phyloP scores from a whole-genome alignment of 2,113 vertebrate genomes.

The Bubalus kerabau region DNA sequence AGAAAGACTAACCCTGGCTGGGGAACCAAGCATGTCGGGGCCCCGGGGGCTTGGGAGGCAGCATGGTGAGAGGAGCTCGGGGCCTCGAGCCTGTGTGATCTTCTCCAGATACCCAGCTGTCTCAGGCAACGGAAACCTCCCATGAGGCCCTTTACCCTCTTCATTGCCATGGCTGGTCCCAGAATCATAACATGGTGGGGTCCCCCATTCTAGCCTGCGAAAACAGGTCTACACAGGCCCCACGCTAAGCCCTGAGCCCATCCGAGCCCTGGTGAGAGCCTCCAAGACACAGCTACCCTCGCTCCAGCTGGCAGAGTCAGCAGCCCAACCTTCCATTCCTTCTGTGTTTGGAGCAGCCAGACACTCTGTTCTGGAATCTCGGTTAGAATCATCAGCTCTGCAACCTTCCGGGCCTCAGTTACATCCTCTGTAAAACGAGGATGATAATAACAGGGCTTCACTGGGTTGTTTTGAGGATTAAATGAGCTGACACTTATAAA shows the following conservation, averaged over 20 bases:
- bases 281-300: background rate
- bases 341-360: fast-evolving
- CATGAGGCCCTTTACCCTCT: background rate
- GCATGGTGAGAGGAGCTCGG: fast-evolving
- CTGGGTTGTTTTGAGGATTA: background rate
- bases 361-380: background rate
- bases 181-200: background rate
- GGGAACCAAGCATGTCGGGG: background rate
- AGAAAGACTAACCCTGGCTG: background rate
- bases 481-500: background rate
- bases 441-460: background rate
- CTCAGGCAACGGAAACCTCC: background rate
- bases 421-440: background rate
- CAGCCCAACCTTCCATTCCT: background rate
- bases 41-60: too few species aligned
- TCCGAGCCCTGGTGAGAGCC: background rate
- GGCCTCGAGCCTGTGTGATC: background rate
- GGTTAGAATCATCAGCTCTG: background rate
- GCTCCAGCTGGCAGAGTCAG: fast-evolving
- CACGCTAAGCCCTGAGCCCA: background rate
- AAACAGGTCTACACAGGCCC: background rate
- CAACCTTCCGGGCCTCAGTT: background rate
- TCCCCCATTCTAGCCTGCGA: background rate
- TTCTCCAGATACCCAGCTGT: background rate
- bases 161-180: background rate